These are phyloP conservation scores for Caenorhabditis brenneri DNA, from an alignment of 1,140 invertebrate species.

Conservation along the genomic window DNA sequence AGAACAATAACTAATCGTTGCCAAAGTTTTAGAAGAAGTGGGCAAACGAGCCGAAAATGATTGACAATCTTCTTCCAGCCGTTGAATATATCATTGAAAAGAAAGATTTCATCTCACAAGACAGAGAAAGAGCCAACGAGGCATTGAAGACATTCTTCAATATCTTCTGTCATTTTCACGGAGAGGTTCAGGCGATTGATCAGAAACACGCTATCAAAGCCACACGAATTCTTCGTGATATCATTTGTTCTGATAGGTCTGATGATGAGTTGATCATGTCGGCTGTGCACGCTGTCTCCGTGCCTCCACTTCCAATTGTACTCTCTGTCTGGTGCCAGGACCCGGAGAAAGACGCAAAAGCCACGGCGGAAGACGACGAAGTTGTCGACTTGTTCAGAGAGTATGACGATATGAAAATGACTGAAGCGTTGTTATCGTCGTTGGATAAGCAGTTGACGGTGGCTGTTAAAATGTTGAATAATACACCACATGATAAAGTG, in stretches of 20 bases:
- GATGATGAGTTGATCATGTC: neutral
- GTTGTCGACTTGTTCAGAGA: neutral
- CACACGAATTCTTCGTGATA: neutral
- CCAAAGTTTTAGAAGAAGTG: neutral
- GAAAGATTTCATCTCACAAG: neutral
- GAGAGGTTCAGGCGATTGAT: neutral
- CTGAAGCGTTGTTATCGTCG: neutral
- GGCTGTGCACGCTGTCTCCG: neutral
- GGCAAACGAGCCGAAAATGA: neutral
- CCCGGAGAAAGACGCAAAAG: neutral
- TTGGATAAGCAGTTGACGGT: neutral
- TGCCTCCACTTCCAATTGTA: neutral
- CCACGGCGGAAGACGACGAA: neutral
- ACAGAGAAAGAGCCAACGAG: neutral
- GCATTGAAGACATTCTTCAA: constrained; percentile 42
- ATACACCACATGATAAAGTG: neutral
- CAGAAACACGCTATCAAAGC: neutral
- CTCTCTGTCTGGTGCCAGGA: neutral
- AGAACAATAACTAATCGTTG: too few species aligned
- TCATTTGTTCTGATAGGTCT: neutral
- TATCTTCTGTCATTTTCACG: constrained; percentile 26
- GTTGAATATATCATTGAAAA: neutral
- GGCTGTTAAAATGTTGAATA: neutral
- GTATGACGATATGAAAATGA: neutral
- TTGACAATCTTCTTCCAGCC: neutral